Base-by-base conservation (phyloP, 1,140 invertebrate genomes). In the Saccostrea echinata region DNA sequence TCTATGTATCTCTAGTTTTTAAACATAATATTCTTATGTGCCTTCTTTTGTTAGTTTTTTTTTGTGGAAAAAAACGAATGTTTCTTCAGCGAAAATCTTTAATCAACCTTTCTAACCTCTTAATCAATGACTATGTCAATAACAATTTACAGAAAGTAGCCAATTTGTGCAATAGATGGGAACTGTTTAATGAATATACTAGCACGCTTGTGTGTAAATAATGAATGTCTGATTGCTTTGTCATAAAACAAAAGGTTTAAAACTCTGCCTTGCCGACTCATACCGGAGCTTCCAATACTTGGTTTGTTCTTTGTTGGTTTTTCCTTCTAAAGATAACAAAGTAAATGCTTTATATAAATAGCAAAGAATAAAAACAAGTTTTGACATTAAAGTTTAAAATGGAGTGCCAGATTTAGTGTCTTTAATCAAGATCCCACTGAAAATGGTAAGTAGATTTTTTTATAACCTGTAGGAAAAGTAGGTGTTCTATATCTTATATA, bases 201-300 rank as follows among this genome's bases (percentile, higher is more conserved):
- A 76, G 27, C 68, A 3, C 27, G 68, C 68, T 76, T 30, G 68
- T 1, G 27, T 76, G 68, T 76, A 76, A 76, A 76, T 76, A 76
- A 76, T 76, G 33, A 76, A 76, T 76, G 68, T 76, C 68, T 76
- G 68, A 76, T 76, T 76, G 68, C 68, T 76, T 76, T 76, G 68
- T 76, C 68, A 76, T 76, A 76, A 76, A 76, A 76, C 68, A 76
- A 76, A 76, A 76, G 68, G 27, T 76, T 76, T 76, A 76, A 76
- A 76, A 76, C 68, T 76, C 68, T 33, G 68, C 24, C 30, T 27
- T 27, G 30, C 11, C 68, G 68, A 76, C 68, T 76, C 68, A 33
- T 76, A 16, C 68, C 16, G 30, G 24, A 27, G 24, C 24, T 76
- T 33, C 30, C 24, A 76, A 76, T 76, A 27, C 68, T 76, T 33